A percentile compares a stretch with the other conserved stretches of the same genome.
phyloP scores from a whole-genome alignment of 2,888 invertebrate genomes.

The Mellilla xanthometata region DNA sequence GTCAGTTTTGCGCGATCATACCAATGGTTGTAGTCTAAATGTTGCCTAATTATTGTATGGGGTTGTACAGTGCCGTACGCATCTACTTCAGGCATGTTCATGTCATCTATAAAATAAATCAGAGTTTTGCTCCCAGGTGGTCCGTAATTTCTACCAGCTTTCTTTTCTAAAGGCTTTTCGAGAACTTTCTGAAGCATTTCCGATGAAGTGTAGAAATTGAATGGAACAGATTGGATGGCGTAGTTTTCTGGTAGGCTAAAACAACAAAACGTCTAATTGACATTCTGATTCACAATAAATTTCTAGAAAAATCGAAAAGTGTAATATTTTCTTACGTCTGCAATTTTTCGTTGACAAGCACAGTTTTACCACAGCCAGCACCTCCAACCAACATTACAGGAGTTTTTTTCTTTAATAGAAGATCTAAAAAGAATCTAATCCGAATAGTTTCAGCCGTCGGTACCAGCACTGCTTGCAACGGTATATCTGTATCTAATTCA shows the following conservation, averaged over 20 bases:
- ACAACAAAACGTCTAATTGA: slow-evolving; percentile 16
- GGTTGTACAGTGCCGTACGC: slow-evolving; percentile 97
- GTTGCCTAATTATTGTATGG: slow-evolving; percentile 96
- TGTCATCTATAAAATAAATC: slow-evolving; percentile 97
- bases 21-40: slow-evolving; percentile 98
- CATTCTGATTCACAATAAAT: not conserved
- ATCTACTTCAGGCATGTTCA: slow-evolving; percentile 98
- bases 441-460: slow-evolving; percentile 97
- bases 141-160: slow-evolving; percentile 96
- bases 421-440: slow-evolving; percentile 93
- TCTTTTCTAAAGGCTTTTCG: slow-evolving; percentile 97
- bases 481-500: slow-evolving; percentile 95
- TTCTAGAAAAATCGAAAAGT: not conserved
- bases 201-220: slow-evolving; percentile 97
- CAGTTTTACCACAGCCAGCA: slow-evolving; percentile 97
- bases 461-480: slow-evolving; percentile 95
- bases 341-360: slow-evolving; percentile 88
- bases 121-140: slow-evolving; percentile 97
- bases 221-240: slow-evolving; percentile 95
- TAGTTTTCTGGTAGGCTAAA: slow-evolving; percentile 90
- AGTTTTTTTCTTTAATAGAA: slow-evolving; percentile 93
- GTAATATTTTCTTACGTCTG: slow-evolving; percentile 65
- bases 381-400: slow-evolving; percentile 97
- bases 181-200: slow-evolving; percentile 96
- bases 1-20: slow-evolving; percentile 91